These are phyloP conservation scores for Azorinus chamasolen DNA, from an alignment of 2,888 invertebrate genomes.

Conservation along the genomic window DNA sequence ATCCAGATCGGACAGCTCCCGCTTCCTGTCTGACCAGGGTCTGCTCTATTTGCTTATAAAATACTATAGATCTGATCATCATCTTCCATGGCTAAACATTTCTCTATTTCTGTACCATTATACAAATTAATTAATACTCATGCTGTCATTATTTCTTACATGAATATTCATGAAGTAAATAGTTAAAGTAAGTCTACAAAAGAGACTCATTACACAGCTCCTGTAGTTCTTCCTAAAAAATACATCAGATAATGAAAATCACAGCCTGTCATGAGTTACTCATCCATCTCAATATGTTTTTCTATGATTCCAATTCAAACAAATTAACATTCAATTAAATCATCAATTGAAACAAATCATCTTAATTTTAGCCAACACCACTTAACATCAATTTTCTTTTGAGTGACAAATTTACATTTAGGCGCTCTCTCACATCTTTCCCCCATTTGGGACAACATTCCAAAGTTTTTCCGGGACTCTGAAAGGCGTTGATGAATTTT, in stretches of 20 bases:
- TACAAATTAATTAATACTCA: too few species aligned
- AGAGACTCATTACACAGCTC: neutral
- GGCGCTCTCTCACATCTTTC: conserved; percentile 18
- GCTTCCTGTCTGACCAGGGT: too few species aligned
- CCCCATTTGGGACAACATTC: conserved; percentile 32
- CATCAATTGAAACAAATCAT: conserved; percentile 42
- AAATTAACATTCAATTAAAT: conserved; percentile 57
- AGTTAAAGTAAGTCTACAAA: too few species aligned
- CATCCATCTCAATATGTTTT: conserved; percentile 27
- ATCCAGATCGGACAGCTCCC: too few species aligned
- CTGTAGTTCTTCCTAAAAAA: neutral
- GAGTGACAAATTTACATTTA: neutral
- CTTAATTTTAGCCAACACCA: conserved; percentile 20
- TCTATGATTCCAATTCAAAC: conserved; percentile 16
- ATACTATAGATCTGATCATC: too few species aligned
- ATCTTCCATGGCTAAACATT: too few species aligned
- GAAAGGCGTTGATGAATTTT: conserved; percentile 53
- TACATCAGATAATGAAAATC: too few species aligned
- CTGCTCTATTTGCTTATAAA: too few species aligned
- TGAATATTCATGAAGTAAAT: too few species aligned
- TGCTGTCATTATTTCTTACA: too few species aligned
- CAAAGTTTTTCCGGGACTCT: conserved; percentile 25
- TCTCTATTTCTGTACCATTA: too few species aligned
- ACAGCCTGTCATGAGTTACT: conserved; percentile 14
- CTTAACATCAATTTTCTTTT: neutral